Conservation (phyloP, 2,797 vertebrate genomes). For the Xiphorhynchus erythropygius region DNA sequence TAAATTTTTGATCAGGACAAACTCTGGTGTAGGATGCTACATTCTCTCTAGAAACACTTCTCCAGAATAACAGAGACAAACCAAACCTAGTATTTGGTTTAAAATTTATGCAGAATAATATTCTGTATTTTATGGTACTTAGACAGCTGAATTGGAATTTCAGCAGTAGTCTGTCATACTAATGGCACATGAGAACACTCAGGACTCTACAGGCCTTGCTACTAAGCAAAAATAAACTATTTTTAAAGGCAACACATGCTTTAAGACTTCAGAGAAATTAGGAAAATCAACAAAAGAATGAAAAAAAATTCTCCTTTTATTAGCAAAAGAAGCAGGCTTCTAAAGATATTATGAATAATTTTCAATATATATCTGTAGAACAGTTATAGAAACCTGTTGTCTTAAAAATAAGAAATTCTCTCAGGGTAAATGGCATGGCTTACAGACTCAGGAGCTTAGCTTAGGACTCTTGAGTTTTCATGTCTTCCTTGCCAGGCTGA, state of each 20-base stretch:
- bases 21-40: neutral
- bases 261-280: neutral
- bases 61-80: neutral
- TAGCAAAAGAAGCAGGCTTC: neutral
- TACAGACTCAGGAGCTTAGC: neutral
- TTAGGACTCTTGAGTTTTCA: neutral
- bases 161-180: neutral
- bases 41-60: neutral
- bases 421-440: neutral
- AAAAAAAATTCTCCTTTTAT: neutral
- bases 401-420: neutral
- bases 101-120: neutral
- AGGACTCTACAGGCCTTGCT: neutral
- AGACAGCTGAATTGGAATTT: neutral
- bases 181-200: neutral
- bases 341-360: neutral
- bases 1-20: neutral
- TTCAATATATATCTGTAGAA: neutral
- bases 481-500: neutral
- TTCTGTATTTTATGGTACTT: neutral
- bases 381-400: neutral
- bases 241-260: neutral
- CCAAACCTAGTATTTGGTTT: neutral
- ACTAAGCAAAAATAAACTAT: neutral
- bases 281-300: neutral